Evolutionary conservation across 2,888 invertebrate genomes (phyloP).

Genomic region (Monochamus alternatus): DNA sequence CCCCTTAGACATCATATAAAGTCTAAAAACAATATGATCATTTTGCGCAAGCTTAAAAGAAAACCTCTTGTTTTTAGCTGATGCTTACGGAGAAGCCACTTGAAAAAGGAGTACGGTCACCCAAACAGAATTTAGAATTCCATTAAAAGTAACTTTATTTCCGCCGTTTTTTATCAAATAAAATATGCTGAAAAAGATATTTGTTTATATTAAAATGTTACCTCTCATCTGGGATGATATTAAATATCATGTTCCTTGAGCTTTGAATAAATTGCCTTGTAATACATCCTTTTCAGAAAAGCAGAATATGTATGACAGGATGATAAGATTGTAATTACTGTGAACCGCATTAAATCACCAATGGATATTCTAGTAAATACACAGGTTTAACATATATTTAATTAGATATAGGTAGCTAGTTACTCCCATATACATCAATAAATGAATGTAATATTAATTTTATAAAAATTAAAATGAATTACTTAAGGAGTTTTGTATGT

Average conservation of each 20-base stretch:
- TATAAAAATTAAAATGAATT: too few species aligned
- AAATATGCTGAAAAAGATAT: conserved; percentile 23
- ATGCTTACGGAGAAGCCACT: neutral
- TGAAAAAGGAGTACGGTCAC: neutral
- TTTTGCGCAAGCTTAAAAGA: too few species aligned
- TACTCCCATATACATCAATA: too few species aligned
- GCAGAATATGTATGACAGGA: conserved; percentile 3
- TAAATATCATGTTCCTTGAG: conserved; percentile 1
- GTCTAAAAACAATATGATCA: too few species aligned
- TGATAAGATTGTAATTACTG: conserved; percentile 5
- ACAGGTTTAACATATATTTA: too few species aligned
- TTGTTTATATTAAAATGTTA: conserved; percentile 28
- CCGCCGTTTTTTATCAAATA: conserved; percentile 26
- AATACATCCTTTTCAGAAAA: conserved; percentile 3
- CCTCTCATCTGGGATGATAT: conserved; percentile 18
- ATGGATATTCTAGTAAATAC: neutral
- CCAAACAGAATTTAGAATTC: conserved; percentile 32
- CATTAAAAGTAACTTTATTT: conserved; percentile 34
- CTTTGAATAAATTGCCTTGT: conserved; percentile 23
- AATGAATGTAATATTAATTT: too few species aligned
- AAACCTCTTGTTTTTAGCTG: too few species aligned
- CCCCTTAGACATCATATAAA: too few species aligned
- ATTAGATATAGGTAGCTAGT: too few species aligned
- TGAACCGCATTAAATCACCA: neutral
- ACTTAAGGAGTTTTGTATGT: too few species aligned